phyloP scores from a whole-genome alignment of 2,797 vertebrate genomes.

The Ciconia nigra region DNA sequence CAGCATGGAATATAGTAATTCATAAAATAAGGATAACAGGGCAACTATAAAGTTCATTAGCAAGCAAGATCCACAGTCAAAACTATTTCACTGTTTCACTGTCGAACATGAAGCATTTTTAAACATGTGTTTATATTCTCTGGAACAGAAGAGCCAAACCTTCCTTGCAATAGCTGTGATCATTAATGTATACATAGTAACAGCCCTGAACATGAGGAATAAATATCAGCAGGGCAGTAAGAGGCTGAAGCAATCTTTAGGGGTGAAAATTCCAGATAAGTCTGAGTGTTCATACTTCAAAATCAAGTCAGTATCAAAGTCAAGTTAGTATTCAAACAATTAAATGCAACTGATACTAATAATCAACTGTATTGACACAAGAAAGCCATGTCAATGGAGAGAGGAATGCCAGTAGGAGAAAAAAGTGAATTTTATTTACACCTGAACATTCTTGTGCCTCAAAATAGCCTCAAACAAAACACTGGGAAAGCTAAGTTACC shows the following conservation, averaged over 20 bases:
- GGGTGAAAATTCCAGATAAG: background rate
- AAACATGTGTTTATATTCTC: background rate
- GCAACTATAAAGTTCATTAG: background rate
- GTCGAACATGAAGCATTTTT: background rate
- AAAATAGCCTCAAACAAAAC: background rate
- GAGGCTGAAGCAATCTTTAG: background rate
- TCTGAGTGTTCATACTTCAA: background rate
- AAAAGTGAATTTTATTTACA: background rate
- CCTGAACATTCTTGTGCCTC: background rate
- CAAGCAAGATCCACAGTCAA: background rate
- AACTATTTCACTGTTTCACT: background rate
- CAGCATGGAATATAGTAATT: background rate
- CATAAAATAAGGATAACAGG: background rate
- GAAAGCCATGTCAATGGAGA: background rate
- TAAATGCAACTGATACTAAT: background rate
- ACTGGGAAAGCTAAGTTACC: background rate
- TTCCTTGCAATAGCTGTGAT: too few relatives aligned
- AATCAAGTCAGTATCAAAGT: background rate
- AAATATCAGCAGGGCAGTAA: background rate
- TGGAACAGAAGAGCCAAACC: background rate
- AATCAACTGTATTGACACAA: background rate
- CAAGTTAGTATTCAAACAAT: background rate
- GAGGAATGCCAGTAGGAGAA: background rate
- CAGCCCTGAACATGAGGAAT: fast-evolving
- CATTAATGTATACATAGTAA: fast-evolving